Conservation (phyloP, 1,140 invertebrate genomes). For the Kradibia gibbosae region DNA sequence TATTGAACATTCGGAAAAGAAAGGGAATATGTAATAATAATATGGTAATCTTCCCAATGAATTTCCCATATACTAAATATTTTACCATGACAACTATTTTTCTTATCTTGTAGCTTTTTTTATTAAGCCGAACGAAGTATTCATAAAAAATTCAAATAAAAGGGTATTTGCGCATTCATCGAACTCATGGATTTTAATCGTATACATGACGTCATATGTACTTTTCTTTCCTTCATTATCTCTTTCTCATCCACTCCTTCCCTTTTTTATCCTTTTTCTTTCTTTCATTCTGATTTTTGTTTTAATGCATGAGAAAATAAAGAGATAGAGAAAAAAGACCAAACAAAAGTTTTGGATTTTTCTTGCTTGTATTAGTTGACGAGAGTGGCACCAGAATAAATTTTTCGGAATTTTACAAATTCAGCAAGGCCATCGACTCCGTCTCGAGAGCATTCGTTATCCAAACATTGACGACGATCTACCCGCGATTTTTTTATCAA, state of each 20-base stretch:
- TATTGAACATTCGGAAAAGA: too few species aligned
- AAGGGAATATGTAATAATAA: too few species aligned
- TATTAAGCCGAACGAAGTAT: background rate
- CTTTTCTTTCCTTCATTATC: background rate
- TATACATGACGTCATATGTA: background rate
- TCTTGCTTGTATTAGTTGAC: background rate
- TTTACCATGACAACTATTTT: background rate
- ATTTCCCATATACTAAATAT: conserved; percentile 10
- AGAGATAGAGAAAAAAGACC: background rate
- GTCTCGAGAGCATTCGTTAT: conserved; percentile 27
- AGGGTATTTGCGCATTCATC: conserved; percentile 40
- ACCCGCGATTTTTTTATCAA: background rate
- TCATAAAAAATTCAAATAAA: conserved; percentile 46
- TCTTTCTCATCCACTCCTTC: background rate
- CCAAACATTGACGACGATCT: conserved; percentile 43
- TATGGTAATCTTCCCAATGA: conserved; percentile 28
- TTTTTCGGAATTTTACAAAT: conserved; percentile 40
- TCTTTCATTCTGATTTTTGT: background rate
- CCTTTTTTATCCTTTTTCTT: background rate
- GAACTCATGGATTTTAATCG: conserved; percentile 20
- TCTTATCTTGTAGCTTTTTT: background rate
- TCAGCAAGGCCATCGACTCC: background rate
- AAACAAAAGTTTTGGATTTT: background rate
- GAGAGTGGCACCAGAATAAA: conserved; percentile 33
- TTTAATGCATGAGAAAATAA: background rate